These are phyloP conservation scores for Psilopogon haemacephalus DNA, from an alignment of 2,113 vertebrate species.

Conservation along the genomic window DNA sequence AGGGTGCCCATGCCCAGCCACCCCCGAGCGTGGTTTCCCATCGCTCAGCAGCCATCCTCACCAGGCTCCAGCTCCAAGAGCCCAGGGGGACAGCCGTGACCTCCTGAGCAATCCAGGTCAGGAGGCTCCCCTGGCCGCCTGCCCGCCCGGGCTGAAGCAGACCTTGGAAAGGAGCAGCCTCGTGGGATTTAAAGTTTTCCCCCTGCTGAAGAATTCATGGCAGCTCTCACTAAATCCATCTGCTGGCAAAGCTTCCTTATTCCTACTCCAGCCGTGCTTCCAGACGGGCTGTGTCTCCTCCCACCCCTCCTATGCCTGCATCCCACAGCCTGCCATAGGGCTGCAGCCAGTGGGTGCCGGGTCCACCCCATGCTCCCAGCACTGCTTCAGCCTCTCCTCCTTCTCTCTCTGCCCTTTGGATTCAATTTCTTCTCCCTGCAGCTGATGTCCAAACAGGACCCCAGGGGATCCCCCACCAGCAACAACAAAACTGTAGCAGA, in stretches of 20 bases:
- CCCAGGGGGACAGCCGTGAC: not conserved
- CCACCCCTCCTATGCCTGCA: too few species aligned
- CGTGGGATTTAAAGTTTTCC: not conserved
- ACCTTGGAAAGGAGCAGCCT: not conserved
- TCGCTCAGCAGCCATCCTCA: fast-evolving
- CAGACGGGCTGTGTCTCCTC: not conserved
- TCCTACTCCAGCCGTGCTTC: not conserved
- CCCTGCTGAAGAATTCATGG: not conserved
- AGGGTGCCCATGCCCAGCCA: fast-evolving
- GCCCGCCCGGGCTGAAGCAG: not conserved
- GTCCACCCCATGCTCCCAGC: not conserved
- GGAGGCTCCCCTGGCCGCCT: not conserved
- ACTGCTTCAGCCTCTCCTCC: not conserved
- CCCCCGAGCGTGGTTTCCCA: fast-evolving
- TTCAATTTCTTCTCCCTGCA: not conserved
- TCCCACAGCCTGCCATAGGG: not conserved
- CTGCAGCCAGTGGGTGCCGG: not conserved
- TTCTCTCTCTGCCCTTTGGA: slow-evolving; percentile 34
- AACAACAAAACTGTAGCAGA: not conserved
- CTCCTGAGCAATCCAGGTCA: not conserved
- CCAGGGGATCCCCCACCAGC: not conserved
- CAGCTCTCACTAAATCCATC: not conserved
- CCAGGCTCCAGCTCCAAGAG: not conserved
- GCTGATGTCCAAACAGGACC: not conserved
- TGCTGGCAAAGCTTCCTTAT: not conserved